Evolutionary conservation across 2,888 invertebrate genomes (phyloP), one percentile per base, ranked within the genome.

Genomic region (Pecten maximus): DNA sequence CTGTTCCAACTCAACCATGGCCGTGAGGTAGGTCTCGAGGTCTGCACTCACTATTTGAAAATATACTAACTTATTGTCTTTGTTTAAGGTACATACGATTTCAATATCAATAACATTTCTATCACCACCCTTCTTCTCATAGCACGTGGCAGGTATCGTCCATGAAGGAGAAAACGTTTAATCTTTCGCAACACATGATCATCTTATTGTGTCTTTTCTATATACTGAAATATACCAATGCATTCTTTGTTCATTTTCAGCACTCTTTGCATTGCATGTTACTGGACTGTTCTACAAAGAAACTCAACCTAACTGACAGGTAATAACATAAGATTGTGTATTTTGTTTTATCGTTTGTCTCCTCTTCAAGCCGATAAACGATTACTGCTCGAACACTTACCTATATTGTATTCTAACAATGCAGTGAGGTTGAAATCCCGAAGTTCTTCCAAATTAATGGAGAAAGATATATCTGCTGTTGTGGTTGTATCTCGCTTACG

Each of bases 41-140:
- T 50, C 54, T 19, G 50, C 54, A 54, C 88, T 88, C 35, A 54
- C 88, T 88, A n/a, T 54, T n/a, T 16, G 60, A 88, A 54, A 35
- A 23, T 23, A 60, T 23, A 6, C 23, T 60, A n/a, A n/a, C 4
- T 23, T n/a, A 60, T n/a, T n/a, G n/a, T n/a, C n/a, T n/a, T n/a
- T n/a, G n/a, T n/a, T n/a, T n/a, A n/a, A n/a, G n/a, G n/a, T n/a
- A n/a, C n/a, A n/a, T n/a, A n/a, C n/a, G n/a, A n/a, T n/a, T n/a
- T n/a, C n/a, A n/a, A n/a, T n/a, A 60, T 60, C 23, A n/a, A 23
- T 2, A 60, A n/a, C 2, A n/a, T 60, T 23, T 23, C 6, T 60
- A n/a, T 8, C n/a, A 60, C 8, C 60, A n/a, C n/a, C n/a, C 23
- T 16, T 60, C 0, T 60, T 23, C 23, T n/a, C 8, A 16, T 60